Percentiles rank a stretch among this genome's conserved stretches.
Conservation (phyloP, 2,113 vertebrate genomes). For the Empidonax traillii region DNA sequence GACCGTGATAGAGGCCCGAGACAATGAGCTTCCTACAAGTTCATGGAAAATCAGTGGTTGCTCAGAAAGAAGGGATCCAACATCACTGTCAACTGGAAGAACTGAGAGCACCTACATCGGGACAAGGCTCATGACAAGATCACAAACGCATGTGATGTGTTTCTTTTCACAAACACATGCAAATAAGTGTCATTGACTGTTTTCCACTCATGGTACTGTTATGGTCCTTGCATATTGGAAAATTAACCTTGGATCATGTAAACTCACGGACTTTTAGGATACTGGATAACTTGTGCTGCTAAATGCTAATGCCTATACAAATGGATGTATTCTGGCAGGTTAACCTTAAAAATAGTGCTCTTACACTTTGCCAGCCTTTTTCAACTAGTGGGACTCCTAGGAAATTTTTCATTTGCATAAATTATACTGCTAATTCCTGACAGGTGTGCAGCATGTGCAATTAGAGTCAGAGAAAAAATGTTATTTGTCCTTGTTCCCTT, state of each 20-base stretch:
- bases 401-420: not conserved
- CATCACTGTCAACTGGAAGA: not conserved
- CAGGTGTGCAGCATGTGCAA: not conserved
- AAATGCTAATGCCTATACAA: not conserved
- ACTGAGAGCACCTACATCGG: rapidly evolving
- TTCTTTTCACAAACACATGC: not conserved
- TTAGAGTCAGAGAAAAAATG: not conserved
- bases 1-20: not conserved
- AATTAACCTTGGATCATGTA: not conserved
- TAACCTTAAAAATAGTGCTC: not conserved
- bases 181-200: not conserved
- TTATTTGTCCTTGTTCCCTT: not conserved
- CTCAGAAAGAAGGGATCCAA: not conserved
- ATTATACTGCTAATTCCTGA: not conserved
- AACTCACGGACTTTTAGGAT: not conserved
- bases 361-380: not conserved
- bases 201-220: not conserved
- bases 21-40: not conserved
- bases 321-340: not conserved
- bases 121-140: not conserved
- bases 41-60: not conserved
- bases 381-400: not conserved
- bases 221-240: not conserved
- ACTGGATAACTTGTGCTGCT: not conserved
- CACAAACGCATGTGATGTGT: not conserved